Evolutionary conservation across 2,797 vertebrate species (phyloP).

Genomic region (Leptodactylus fallax): DNA sequence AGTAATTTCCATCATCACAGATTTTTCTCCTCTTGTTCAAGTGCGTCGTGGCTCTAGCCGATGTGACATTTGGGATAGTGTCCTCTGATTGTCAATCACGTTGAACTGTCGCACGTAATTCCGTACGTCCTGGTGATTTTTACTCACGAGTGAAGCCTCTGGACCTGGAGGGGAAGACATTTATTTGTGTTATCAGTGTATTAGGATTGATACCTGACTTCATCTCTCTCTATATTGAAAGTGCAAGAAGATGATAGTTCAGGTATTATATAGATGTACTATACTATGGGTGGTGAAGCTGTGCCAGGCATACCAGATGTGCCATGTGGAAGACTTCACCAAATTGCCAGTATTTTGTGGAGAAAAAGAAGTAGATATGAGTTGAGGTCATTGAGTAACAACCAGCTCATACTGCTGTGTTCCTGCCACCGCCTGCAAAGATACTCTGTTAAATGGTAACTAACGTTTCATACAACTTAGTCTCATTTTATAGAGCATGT

Average conservation of each 20-base stretch:
- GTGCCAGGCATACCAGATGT: neutral
- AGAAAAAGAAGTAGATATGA: neutral
- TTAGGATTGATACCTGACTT: neutral
- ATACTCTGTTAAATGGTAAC: too few relatives aligned
- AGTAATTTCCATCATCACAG: conserved; percentile 69
- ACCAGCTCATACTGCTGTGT: too few relatives aligned
- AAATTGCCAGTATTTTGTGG: neutral
- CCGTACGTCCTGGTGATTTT: conserved; percentile 93
- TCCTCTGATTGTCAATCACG: conserved; percentile 98
- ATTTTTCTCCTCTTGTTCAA: conserved; percentile 73
- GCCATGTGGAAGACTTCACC: neutral
- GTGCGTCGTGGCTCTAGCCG: conserved; percentile 91
- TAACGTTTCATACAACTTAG: too few relatives aligned
- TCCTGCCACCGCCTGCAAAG: too few relatives aligned
- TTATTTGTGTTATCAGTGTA: conserved; percentile 1
- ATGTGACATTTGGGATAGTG: conserved; percentile 94
- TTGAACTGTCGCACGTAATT: conserved; percentile 92
- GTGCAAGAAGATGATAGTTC: too few relatives aligned
- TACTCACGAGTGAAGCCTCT: conserved; percentile 87
- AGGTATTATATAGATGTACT: neutral
- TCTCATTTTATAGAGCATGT: too few relatives aligned
- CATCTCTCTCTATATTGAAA: neutral
- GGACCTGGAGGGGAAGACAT: conserved; percentile 79
- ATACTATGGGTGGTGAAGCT: neutral
- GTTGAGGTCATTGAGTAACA: too few relatives aligned